Evolutionary conservation across 2,113 vertebrate genomes (phyloP).

Genomic region (Bolborhynchus lineola): DNA sequence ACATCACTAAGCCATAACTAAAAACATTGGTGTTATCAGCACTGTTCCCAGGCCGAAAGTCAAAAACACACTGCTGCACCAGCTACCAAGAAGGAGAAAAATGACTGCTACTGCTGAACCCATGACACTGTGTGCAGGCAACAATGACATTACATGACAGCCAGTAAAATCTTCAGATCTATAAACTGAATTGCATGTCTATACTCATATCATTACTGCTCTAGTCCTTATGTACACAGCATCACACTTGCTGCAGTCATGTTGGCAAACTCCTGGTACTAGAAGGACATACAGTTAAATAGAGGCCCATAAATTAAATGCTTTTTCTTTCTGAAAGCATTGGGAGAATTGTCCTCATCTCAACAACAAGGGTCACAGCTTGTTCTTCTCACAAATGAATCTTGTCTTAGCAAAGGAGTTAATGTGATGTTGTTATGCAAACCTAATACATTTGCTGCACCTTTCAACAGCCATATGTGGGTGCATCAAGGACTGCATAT

Average conservation of each 20-base stretch:
- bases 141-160: not conserved
- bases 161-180: not conserved
- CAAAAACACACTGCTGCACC: no score
- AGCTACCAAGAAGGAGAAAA: no score
- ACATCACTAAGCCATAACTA: no score
- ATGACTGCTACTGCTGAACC: no score
- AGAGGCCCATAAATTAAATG: not conserved
- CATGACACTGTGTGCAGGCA: no score
- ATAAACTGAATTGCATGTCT: not conserved
- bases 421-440: not conserved
- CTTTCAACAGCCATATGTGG: accelerated
- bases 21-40: no score
- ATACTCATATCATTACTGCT: not conserved
- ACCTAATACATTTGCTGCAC: not conserved
- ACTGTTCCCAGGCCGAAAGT: no score
- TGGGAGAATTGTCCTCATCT: not conserved
- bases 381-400: not conserved
- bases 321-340: not conserved
- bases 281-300: not conserved
- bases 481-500: not conserved
- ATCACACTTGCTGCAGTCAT: not conserved
- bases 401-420: not conserved
- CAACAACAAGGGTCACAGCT: not conserved
- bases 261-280: not conserved
- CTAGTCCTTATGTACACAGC: not conserved